Conservation (phyloP, 2,797 vertebrate species). For the Megaceryle alcyon region DNA sequence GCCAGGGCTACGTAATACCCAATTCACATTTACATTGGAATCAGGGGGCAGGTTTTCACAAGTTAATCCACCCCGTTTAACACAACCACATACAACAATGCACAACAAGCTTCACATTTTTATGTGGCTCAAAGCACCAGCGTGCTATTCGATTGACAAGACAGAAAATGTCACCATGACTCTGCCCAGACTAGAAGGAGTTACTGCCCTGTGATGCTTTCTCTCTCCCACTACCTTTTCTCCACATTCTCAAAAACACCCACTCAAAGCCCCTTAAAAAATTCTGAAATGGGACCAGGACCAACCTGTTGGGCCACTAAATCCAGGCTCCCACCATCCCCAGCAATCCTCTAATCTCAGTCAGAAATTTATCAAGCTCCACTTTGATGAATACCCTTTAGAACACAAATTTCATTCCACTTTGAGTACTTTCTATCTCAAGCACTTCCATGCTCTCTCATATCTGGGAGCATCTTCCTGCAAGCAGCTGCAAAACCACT, state of each 20-base stretch:
- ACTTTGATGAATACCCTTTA: not conserved
- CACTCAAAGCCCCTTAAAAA: not conserved
- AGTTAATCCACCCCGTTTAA: not conserved
- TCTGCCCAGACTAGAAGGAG: not conserved
- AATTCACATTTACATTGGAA: conserved; percentile 1
- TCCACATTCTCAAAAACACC: not conserved
- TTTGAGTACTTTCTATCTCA: not conserved
- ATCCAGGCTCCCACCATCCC: not conserved
- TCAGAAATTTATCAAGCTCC: not conserved
- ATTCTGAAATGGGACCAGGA: not conserved
- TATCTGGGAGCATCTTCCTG: not conserved
- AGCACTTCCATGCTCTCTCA: not conserved
- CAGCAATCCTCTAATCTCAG: not conserved
- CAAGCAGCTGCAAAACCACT: conserved; percentile 32
- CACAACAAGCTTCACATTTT: not conserved
- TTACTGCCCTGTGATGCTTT: not conserved
- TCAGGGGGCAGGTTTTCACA: conserved; percentile 1
- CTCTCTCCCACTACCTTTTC: not conserved
- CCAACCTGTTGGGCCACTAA: not conserved
- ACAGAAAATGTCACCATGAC: not conserved
- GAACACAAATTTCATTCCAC: no score
- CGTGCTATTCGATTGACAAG: not conserved
- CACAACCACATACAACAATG: not conserved
- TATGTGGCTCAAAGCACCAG: not conserved
- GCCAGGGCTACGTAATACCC: conserved; percentile 7